Evolutionary conservation across 1,140 invertebrate genomes (phyloP), one percentile per base, ranked within the genome.

Genomic region (Onthophagus taurus): DNA sequence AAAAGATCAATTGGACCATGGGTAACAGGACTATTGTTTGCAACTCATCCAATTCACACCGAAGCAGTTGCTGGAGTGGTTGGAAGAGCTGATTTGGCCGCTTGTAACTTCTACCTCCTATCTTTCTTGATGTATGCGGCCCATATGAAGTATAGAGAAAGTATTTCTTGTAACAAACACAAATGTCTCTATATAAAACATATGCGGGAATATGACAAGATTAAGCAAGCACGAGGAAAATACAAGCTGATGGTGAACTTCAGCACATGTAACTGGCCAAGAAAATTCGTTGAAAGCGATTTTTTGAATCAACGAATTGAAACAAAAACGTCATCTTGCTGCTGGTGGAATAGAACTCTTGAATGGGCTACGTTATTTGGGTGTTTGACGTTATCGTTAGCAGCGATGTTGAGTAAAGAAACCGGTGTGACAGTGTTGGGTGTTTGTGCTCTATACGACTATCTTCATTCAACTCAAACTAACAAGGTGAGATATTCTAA

Each of bases 31-130:
- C 65, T 94, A 2, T 71, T 93, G 17, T 98, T 97, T 70, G 90
- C 94, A 26, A 81, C 88, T 0, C 95, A 98, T 71, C 95, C 95
- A 9, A 83, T 98, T 50, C 95, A 98, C 67, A 91, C 89, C 14
- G 94, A 97, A 68, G 90, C 93, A 0, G 93, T 97, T 8, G 89
- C 92, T 3, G 91, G 92, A 6, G 80, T 97, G 33, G 93, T 97
- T 4, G 94, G 95, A 4, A 75, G 93, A 53, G 94, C 94, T 3
- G 95, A 98, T 67, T 71, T 96, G 12, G 78, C 91, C 7, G 88
- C 89, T 13, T 90, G 89, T 58, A 81, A 94, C 49, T 86, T 96
- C 65, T 94, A 88, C 58, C 74, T 97, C 34, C 66, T 85, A 20
- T 83, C 89, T 49, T 86, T 97, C 57, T 72, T 94, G 39, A 74